Evolutionary conservation across 2,888 invertebrate genomes (phyloP).

Genomic region (Operophtera brumata): DNA sequence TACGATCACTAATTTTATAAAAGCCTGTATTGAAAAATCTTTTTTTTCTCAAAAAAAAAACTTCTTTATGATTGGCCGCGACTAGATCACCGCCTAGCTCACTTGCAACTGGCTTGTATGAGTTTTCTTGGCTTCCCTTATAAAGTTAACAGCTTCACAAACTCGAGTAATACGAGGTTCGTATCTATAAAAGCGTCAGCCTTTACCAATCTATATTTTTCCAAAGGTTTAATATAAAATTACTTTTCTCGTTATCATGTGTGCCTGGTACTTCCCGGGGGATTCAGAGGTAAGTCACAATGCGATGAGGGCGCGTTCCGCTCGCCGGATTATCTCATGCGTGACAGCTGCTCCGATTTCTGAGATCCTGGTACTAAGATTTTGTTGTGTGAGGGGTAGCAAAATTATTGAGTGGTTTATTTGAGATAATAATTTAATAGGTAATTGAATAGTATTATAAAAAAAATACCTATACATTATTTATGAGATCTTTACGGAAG

Average conservation of each 20-base stretch:
- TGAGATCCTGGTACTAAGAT: constrained; percentile 51
- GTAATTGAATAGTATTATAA: not conserved
- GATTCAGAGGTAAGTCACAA: constrained; percentile 56
- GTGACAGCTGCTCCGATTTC: constrained; percentile 66
- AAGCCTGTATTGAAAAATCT: no score
- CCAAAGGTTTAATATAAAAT: constrained; percentile 77
- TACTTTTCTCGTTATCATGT: constrained; percentile 76
- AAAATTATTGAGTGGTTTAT: not conserved
- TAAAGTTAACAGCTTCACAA: no score
- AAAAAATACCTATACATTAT: not conserved
- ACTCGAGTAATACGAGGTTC: not conserved
- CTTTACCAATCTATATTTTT: constrained; percentile 41
- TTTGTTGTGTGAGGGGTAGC: constrained; percentile 31
- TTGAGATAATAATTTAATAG: not conserved
- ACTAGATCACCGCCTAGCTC: not conserved
- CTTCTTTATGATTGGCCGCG: no score
- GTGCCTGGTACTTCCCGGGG: constrained; percentile 58
- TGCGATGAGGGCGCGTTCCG: constrained; percentile 55
- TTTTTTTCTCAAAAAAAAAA: no score
- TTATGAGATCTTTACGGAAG: not conserved
- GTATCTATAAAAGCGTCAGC: constrained; percentile 6
- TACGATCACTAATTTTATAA: no score
- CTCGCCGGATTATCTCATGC: constrained; percentile 70
- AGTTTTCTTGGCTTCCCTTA: no score
- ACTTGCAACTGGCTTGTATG: no score